Percentiles rank a stretch among this genome's conserved stretches.
Conservation (phyloP, 1,140 invertebrate genomes). For the Callitettix versicolor region DNA sequence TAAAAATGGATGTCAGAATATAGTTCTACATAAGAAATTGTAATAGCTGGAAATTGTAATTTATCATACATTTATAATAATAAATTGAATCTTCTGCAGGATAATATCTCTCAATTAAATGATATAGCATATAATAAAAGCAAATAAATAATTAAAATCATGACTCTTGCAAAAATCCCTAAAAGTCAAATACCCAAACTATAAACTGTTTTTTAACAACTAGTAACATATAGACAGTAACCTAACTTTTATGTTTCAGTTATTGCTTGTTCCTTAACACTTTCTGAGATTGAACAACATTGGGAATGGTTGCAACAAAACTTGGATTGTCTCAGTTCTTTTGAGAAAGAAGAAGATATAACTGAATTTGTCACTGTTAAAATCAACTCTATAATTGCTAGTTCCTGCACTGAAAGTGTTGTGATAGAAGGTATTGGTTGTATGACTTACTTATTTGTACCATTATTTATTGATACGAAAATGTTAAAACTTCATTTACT, state of each 20-base stretch:
- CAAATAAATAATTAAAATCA: too few relatives aligned
- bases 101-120: too few relatives aligned
- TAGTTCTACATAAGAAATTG: too few relatives aligned
- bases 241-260: slow-evolving; percentile 43
- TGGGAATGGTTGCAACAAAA: slow-evolving; percentile 92
- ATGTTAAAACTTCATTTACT: too few relatives aligned
- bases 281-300: slow-evolving; percentile 77
- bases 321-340: slow-evolving; percentile 76
- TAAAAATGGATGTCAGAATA: too few relatives aligned
- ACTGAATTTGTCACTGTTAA: slow-evolving; percentile 94
- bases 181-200: too few relatives aligned
- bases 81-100: too few relatives aligned
- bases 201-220: neutral
- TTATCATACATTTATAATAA: too few relatives aligned
- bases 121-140: too few relatives aligned
- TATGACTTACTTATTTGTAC: slow-evolving; percentile 1
- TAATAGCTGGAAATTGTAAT: too few relatives aligned
- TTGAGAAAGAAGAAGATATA: slow-evolving; percentile 89
- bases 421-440: slow-evolving; percentile 16
- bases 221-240: neutral
- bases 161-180: too few relatives aligned
- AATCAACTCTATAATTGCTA: slow-evolving; percentile 84
- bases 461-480: too few relatives aligned
- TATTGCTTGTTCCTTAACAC: slow-evolving; percentile 74
- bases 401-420: slow-evolving; percentile 20